Evolutionary conservation across 2,797 vertebrate species (phyloP).

Genomic region (Syndactyla subalaris): DNA sequence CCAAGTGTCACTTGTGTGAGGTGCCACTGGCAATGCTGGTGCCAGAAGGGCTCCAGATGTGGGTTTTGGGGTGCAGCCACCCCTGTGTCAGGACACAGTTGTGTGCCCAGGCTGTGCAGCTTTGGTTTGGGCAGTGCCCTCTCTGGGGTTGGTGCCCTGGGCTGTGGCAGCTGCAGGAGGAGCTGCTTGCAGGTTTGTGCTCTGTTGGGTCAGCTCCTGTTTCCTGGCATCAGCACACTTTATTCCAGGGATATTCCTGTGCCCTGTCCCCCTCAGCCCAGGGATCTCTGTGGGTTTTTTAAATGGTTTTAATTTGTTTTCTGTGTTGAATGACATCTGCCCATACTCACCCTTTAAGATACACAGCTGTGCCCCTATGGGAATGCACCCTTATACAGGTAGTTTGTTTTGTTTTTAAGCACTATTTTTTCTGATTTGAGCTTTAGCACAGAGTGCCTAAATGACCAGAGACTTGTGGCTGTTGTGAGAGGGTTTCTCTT

Average conservation of each 20-base stretch:
- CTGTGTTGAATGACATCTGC: not conserved
- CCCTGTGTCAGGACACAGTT: not conserved
- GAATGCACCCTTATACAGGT: not conserved
- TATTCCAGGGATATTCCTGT: not conserved
- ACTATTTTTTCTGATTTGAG: not conserved
- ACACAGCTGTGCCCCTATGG: not conserved
- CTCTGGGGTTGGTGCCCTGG: fast-evolving
- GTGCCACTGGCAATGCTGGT: not conserved
- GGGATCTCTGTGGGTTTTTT: not conserved
- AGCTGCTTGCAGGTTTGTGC: not conserved
- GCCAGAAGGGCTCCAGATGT: not conserved
- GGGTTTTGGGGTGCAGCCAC: not conserved
- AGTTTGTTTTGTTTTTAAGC: not conserved
- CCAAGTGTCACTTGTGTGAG: not conserved
- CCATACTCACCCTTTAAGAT: not conserved
- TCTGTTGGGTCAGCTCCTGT: not conserved
- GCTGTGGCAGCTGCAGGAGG: not conserved
- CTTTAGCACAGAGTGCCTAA: not conserved
- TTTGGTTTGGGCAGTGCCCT: not conserved
- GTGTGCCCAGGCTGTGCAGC: not conserved
- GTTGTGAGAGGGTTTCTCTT: not conserved
- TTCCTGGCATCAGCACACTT: not conserved
- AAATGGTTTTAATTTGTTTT: not conserved
- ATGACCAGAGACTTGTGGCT: not conserved
- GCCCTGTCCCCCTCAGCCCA: not conserved